phyloP scores from a whole-genome alignment of 1,140 invertebrate species.

The Cyclargus thomasi region DNA sequence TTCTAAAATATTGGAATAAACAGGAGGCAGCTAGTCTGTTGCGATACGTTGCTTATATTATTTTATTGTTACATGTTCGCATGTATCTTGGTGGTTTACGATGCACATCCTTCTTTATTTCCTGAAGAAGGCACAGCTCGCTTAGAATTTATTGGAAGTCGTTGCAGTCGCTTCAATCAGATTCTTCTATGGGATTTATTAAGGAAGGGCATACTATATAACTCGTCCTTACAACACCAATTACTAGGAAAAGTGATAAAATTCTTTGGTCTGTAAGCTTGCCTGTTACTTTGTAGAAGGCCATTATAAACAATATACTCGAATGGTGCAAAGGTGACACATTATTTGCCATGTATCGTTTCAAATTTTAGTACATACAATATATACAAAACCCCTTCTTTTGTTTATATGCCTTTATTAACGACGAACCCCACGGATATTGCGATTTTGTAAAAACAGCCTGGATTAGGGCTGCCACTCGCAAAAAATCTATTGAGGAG shows the following conservation, averaged over 20 bases:
- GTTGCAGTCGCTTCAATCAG: conserved; percentile 26
- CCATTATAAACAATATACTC: not conserved
- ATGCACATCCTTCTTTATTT: conserved; percentile 57
- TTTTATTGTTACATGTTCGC: conserved; percentile 50
- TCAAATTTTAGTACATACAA: too few relatives aligned
- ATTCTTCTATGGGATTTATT: conserved; percentile 19
- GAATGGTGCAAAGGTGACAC: too few relatives aligned
- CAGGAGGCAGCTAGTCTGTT: conserved; percentile 27
- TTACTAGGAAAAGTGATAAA: not conserved
- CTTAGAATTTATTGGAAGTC: conserved; percentile 36
- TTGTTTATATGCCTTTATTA: too few relatives aligned
- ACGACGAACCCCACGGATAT: too few relatives aligned
- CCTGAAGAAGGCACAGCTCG: conserved; percentile 36
- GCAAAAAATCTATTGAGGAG: too few relatives aligned
- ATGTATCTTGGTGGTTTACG: conserved; percentile 64
- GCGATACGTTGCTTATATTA: conserved; percentile 53
- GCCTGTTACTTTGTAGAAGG: not conserved
- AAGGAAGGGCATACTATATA: not conserved
- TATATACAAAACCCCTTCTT: too few relatives aligned
- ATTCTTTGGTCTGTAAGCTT: not conserved
- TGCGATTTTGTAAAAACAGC: too few relatives aligned
- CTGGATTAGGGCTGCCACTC: too few relatives aligned
- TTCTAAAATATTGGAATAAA: conserved; percentile 32
- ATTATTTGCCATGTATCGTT: too few relatives aligned
- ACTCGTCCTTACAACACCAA: not conserved